Conservation (phyloP, 2,113 vertebrate genomes). For the Tachycineta bicolor region DNA sequence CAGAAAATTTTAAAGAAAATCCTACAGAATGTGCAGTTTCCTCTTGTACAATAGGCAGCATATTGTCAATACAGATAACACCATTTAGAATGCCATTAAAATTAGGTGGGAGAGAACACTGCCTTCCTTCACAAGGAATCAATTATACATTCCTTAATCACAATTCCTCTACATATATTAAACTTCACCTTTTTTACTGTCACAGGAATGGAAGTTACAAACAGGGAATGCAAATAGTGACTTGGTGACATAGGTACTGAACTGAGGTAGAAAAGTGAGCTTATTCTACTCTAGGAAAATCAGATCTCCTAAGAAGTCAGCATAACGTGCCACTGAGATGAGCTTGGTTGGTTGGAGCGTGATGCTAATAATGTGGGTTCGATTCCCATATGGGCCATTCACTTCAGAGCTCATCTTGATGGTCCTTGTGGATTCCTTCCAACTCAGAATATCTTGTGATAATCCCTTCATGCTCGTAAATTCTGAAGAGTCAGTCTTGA, state of each 20-base stretch:
- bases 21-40: neutral
- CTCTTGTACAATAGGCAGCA: neutral
- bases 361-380: neutral
- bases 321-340: neutral
- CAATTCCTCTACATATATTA: neutral
- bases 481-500: neutral
- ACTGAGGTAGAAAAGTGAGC: neutral
- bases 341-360: accelerated
- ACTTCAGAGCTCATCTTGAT: neutral
- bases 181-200: neutral
- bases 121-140: neutral
- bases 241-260: neutral
- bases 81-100: neutral
- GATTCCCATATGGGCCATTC: neutral
- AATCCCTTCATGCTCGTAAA: neutral
- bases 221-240: neutral
- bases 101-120: neutral
- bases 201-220: neutral
- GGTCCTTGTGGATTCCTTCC: neutral
- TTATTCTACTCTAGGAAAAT: neutral
- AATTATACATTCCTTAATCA: neutral
- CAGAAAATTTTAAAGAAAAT: neutral
- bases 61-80: neutral
- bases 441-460: neutral
- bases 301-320: neutral